Percentiles rank a stretch among this genome's conserved stretches.
phyloP scores from a whole-genome alignment of 2,888 invertebrate species.

The Drosophila testacea region DNA sequence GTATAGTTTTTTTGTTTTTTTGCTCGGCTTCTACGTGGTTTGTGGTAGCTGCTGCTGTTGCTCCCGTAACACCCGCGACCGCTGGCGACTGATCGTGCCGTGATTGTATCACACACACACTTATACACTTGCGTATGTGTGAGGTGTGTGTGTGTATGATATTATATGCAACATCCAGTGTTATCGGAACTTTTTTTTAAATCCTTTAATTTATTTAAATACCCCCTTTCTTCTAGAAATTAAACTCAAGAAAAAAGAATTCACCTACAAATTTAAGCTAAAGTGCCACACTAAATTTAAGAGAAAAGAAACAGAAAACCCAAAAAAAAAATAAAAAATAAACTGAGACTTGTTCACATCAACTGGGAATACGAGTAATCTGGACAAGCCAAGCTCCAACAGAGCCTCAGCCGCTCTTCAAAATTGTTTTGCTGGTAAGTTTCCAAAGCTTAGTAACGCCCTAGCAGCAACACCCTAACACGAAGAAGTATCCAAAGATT shows the following conservation, averaged over 20 bases:
- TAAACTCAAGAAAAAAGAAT: slow-evolving; percentile 4
- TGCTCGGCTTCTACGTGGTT: slow-evolving; percentile 72
- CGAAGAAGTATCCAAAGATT: slow-evolving; percentile 44
- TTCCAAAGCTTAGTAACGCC: slow-evolving; percentile 42
- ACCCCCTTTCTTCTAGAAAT: slow-evolving; percentile 20
- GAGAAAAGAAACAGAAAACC: slow-evolving; percentile 19
- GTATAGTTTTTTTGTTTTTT: slow-evolving; percentile 45
- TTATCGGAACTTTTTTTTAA: slow-evolving; percentile 1
- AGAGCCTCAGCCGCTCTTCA: slow-evolving; percentile 72
- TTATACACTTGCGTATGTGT: slow-evolving; percentile 15
- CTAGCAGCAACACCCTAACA: slow-evolving; percentile 53
- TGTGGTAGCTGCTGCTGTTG: slow-evolving; percentile 74
- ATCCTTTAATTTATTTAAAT: neutral
- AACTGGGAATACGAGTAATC: slow-evolving; percentile 61
- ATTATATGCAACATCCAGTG: slow-evolving; percentile 4
- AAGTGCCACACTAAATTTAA: slow-evolving; percentile 18
- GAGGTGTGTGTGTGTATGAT: slow-evolving; percentile 16
- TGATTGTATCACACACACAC: slow-evolving; percentile 63
- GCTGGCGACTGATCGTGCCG: slow-evolving; percentile 68
- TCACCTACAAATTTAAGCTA: neutral
- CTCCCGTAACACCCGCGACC: slow-evolving; percentile 74
- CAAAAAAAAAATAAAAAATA: slow-evolving; percentile 29
- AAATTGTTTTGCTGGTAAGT: slow-evolving; percentile 72
- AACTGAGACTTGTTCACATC: slow-evolving; percentile 56
- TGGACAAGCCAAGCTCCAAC: slow-evolving; percentile 51